Conservation (phyloP, 2,113 vertebrate genomes). For the Fukomys damarensis region DNA sequence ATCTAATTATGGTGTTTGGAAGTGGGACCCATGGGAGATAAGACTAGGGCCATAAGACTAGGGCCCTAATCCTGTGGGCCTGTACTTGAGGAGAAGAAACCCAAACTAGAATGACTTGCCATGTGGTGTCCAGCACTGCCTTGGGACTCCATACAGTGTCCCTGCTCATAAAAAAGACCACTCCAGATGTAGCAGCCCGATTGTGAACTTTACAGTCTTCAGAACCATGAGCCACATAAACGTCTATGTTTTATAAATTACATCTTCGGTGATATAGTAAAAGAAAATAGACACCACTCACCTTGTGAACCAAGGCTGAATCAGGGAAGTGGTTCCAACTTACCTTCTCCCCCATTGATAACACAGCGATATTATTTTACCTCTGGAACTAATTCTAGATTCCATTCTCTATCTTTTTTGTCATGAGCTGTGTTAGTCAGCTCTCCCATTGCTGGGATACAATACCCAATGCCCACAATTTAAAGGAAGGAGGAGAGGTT, state of each 20-base stretch:
- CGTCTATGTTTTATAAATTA: background rate
- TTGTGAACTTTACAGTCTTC: background rate
- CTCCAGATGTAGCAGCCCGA: background rate
- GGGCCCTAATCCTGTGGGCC: background rate
- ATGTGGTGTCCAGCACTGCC: background rate
- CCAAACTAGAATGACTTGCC: background rate
- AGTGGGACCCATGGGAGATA: background rate
- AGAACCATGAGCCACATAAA: background rate
- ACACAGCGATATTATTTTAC: no score
- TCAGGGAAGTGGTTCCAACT: background rate
- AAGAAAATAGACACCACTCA: background rate
- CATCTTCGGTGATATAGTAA: background rate
- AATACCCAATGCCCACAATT: background rate
- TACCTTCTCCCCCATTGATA: fast-evolving
- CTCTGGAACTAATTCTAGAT: background rate
- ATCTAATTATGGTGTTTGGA: background rate
- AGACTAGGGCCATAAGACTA: background rate
- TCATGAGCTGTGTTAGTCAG: background rate
- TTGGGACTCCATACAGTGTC: no score
- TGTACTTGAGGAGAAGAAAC: background rate
- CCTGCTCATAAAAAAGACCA: background rate
- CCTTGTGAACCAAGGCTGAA: background rate
- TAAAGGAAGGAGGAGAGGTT: background rate
- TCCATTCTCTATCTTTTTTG: background rate
- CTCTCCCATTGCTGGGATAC: background rate